Evolutionary conservation across 2,888 invertebrate species (phyloP), one percentile per base, ranked within the genome.

Genomic region (Thera britannica): DNA sequence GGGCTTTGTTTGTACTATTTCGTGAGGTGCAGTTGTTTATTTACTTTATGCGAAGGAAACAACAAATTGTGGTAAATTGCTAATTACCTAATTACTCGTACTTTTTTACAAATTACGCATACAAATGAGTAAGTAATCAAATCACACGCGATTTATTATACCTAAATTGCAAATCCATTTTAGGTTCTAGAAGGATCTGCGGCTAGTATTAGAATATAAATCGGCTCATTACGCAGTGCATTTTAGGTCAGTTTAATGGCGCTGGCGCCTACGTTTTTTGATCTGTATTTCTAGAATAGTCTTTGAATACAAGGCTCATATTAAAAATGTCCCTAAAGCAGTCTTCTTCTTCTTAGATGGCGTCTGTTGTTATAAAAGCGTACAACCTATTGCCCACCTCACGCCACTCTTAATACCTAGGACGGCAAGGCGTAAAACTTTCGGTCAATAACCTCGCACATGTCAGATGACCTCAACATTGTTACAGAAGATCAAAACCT

Each of bases 151-250:
- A 58, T 48, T 35, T 48, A 57, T 12, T 8, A 56, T 49, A 52
- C 35, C 4, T 36, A 46, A 46, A 57, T 58, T 58, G 52, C 58
- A 64, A 11, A 58, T 44, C 44, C 58, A 5, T 57, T 56, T 44
- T 46, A 46, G 51, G 51, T 49, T 34, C 6, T 8, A 1, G 56
- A 61, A 62, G 51, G 51, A 51, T 51, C 55, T 44, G 36, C 3
- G 11, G 35, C 5, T 11, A 41, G 38, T 1, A 36, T 41, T 41
- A 5, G 38, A 46, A 54, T 34, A 36, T 23, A 38, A 35, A 62
- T 9, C n/a, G 38, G 35, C 56, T 36, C 9, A 56, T 38, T 56
- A 38, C 2, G 2, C 5, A 44, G 6, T 46, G 44, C 44, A 46
- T 46, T 46, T 46, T 46, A 9, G 44, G 8, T 2, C 9, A 9